Percentiles rank a stretch among this genome's conserved stretches.
Conservation (phyloP, 2,113 vertebrate genomes). For the Myocastor coypus region DNA sequence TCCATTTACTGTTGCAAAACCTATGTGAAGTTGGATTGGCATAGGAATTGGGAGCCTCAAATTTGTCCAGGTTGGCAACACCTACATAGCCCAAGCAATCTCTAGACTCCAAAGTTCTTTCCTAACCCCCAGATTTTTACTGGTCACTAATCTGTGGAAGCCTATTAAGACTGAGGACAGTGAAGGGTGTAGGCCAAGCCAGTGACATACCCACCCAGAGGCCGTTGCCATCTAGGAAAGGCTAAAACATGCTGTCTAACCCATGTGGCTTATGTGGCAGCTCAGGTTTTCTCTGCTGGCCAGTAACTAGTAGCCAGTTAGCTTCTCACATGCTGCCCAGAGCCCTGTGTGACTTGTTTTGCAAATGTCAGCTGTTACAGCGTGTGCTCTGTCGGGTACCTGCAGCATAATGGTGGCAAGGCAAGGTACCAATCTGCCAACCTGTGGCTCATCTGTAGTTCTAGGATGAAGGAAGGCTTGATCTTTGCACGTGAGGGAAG, state of each 20-base stretch:
- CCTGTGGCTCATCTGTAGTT: background rate
- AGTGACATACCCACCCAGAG: background rate
- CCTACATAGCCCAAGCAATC: background rate
- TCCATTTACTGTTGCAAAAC: background rate
- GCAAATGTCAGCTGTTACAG: background rate
- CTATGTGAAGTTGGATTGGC: background rate
- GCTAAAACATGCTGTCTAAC: accelerated
- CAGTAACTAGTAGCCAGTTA: background rate
- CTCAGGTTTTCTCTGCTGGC: background rate
- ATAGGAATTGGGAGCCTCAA: background rate
- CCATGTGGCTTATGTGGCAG: accelerated
- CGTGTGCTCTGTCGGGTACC: accelerated
- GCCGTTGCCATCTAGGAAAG: too few relatives aligned
- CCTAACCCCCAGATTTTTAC: background rate
- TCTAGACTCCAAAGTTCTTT: too few relatives aligned
- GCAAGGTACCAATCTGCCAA: background rate
- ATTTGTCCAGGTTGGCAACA: background rate
- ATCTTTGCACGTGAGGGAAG: background rate
- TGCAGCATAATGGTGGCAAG: background rate
- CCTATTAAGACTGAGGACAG: background rate
- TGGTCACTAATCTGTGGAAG: background rate
- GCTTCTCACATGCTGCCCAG: background rate
- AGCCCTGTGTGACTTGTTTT: background rate
- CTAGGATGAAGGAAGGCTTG: accelerated
- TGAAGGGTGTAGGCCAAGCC: background rate